A percentile compares a stretch with the other conserved stretches of the same genome.
phyloP scores from a whole-genome alignment of 1,140 invertebrate species.

The Danaus plexippus region DNA sequence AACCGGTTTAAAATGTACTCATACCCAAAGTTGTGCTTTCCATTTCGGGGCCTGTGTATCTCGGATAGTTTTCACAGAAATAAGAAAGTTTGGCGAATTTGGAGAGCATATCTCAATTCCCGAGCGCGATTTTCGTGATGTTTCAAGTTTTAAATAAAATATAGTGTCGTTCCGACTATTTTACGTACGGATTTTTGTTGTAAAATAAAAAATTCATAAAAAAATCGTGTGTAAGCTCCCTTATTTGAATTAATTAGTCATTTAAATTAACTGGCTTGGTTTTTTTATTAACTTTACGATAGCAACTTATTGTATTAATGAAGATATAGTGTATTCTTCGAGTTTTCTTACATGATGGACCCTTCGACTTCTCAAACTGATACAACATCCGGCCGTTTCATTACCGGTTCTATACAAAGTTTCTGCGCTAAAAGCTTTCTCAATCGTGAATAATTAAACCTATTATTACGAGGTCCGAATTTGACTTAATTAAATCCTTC shows the following conservation, averaged over 20 bases:
- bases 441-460: constrained; percentile 62
- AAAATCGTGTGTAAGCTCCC: too few species aligned
- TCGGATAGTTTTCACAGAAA: constrained; percentile 8
- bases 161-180: too few species aligned
- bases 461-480: constrained; percentile 53
- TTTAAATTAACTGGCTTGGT: too few species aligned
- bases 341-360: neutral
- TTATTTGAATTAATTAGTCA: too few species aligned
- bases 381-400: constrained; percentile 32
- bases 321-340: too few species aligned
- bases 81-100: constrained; percentile 11
- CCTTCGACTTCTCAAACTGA: constrained; percentile 4
- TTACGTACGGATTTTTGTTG: too few species aligned
- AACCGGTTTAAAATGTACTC: too few species aligned
- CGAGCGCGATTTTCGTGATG: constrained; percentile 1
- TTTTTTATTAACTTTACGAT: too few species aligned
- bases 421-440: constrained; percentile 53
- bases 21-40: neutral
- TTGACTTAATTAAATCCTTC: constrained; percentile 55
- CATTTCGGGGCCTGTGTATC: constrained; percentile 4
- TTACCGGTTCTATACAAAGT: constrained; percentile 50
- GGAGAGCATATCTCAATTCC: constrained; percentile 2
- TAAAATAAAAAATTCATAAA: too few species aligned
- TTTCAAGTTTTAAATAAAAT: too few species aligned
- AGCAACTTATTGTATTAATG: too few species aligned